Percentiles rank a stretch among this genome's conserved stretches.
Evolutionary conservation across 2,113 vertebrate genomes (phyloP).

Genomic region (Hippoglossus stenolepis): DNA sequence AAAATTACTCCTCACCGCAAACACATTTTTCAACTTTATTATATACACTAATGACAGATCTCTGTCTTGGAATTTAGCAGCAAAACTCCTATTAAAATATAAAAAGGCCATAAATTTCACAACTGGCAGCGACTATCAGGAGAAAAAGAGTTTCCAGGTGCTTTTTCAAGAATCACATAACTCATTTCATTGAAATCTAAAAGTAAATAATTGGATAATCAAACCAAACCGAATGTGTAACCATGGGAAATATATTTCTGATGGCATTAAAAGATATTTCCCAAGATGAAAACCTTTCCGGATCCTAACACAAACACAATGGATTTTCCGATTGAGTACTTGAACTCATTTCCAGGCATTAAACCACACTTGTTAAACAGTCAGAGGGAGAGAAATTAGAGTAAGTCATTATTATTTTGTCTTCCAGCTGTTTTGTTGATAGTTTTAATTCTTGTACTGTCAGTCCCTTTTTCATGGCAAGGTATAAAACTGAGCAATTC

Average conservation of each 20-base stretch:
- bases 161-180: not conserved
- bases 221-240: not conserved
- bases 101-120: not conserved
- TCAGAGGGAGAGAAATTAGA: slow-evolving; percentile 8
- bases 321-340: not conserved
- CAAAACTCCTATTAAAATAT: not conserved
- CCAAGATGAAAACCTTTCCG: not conserved
- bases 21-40: not conserved
- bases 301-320: not conserved
- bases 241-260: not conserved
- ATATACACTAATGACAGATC: not conserved
- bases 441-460: slow-evolving; percentile 3
- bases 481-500: not conserved
- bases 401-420: slow-evolving; percentile 6
- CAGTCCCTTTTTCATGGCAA: not conserved
- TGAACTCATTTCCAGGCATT: not conserved
- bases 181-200: not conserved
- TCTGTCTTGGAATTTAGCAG: not conserved
- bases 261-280: not conserved
- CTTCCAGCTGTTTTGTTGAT: slow-evolving; percentile 53
- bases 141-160: not conserved
- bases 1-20: not conserved
- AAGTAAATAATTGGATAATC: not conserved
- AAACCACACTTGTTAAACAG: slow-evolving; percentile 27
- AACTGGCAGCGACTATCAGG: not conserved